Evolutionary conservation across 1,140 invertebrate genomes (phyloP), one percentile per base, ranked within the genome.

Genomic region (Bombus superbus): DNA sequence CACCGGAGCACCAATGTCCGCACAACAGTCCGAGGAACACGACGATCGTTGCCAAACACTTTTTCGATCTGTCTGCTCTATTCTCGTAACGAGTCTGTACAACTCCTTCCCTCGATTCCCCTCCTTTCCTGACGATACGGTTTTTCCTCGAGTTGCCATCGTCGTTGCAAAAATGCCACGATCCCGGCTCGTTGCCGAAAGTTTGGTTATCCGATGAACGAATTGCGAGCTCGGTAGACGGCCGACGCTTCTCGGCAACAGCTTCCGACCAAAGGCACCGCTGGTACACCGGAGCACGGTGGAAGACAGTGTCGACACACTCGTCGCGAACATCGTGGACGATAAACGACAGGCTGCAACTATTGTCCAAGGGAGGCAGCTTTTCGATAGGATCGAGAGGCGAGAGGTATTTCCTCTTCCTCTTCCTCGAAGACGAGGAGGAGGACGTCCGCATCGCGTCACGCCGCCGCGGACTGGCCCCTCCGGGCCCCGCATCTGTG

Each of bases 11-110:
- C 91, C 94, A 91, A 80, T 89, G 90, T 86, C 92, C 93, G 85
- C 94, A 92, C 93, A 95, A 94, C 92, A 96, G 93, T 90, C 95
- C 94, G 91, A 95, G 92, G 92, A 96, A 93, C 90, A 96, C 92
- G 92, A 94, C 78, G 64, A 93, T 79, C 66, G 91, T 83, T 82
- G 89, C 91, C 88, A 93, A 71, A 69, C 69, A 84, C 82, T 76
- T 88, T 69, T 78, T 81, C 83, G 62, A 85, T 22, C 38, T 18
- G 68, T 53, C 79, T 59, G 25, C 44, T 32, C 62, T 72, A 9
- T 28, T 44, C 28, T 40, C 68, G 57, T 13, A 40, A 44, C 72
- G 75, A 62, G 72, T 81, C 22, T 15, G 69, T 25, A 38, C 57
- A 10, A 15, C 32, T 53, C 32, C 66, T 25, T 73, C 72, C 40